Conservation (phyloP, 2,888 invertebrate genomes). For the Melieria omissa region DNA sequence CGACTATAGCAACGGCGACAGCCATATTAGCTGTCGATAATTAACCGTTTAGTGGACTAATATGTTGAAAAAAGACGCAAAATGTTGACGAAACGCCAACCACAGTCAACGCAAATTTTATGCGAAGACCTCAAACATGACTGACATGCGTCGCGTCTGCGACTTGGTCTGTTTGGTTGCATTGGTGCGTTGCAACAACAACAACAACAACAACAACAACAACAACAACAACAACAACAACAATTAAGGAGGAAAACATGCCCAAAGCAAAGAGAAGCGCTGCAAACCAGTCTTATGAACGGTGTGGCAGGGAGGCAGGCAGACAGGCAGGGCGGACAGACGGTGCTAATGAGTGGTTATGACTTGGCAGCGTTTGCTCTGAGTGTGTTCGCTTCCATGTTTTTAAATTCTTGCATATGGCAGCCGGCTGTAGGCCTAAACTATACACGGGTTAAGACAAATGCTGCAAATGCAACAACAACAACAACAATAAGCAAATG, state of each 20-base stretch:
- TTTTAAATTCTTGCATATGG: slow-evolving; percentile 6
- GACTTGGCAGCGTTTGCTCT: background rate
- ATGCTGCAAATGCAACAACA: background rate
- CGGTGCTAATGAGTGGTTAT: slow-evolving; percentile 31
- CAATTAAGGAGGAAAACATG: slow-evolving; percentile 25
- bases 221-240: slow-evolving; percentile 38
- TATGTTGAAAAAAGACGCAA: slow-evolving; percentile 7
- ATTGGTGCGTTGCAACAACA: slow-evolving; percentile 31
- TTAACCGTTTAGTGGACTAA: slow-evolving; percentile 49
- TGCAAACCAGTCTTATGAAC: slow-evolving; percentile 10
- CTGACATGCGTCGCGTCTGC: slow-evolving; percentile 30
- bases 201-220: slow-evolving; percentile 39
- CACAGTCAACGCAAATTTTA: slow-evolving; percentile 15
- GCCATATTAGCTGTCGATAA: slow-evolving; percentile 51
- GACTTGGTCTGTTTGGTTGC: no score
- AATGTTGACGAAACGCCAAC: slow-evolving; percentile 24
- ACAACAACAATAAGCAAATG: background rate
- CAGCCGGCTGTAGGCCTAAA: slow-evolving; percentile 14
- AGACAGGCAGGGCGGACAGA: slow-evolving; percentile 10
- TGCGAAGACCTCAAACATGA: slow-evolving; percentile 30
- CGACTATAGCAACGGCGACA: slow-evolving; percentile 21
- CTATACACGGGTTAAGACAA: background rate
- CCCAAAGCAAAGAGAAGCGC: slow-evolving; percentile 17
- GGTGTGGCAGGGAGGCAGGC: slow-evolving; percentile 21
- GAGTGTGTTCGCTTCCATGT: no score